A percentile compares a stretch with the other conserved stretches of the same genome.
phyloP scores from a whole-genome alignment of 2,888 invertebrate genomes.

The Scelioninae gen. 1 region DNA sequence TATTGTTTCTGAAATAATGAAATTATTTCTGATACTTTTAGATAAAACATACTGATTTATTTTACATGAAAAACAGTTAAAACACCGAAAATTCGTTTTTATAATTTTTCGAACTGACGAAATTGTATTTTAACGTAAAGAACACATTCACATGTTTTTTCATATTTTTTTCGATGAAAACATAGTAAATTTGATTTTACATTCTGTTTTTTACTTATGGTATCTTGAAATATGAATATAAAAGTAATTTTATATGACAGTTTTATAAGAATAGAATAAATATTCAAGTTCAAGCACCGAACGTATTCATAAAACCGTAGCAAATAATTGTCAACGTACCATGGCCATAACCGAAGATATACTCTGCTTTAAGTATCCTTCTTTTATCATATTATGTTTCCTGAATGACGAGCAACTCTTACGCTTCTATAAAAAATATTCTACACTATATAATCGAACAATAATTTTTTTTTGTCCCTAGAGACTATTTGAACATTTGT shows the following conservation, averaged over 20 bases:
- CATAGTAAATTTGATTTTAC: no score
- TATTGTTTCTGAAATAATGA: no score
- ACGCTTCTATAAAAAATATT: slow-evolving; percentile 29
- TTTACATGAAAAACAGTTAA: no score
- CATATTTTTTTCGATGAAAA: no score
- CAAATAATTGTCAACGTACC: slow-evolving; percentile 58
- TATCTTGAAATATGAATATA: not conserved
- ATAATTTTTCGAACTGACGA: no score
- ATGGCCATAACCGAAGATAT: slow-evolving; percentile 48
- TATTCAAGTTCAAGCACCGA: slow-evolving; percentile 52
- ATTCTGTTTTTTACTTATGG: no score
- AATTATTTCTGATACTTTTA: no score
- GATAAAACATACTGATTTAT: no score
- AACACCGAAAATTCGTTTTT: no score
- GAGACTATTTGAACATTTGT: not conserved
- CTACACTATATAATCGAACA: slow-evolving; percentile 18
- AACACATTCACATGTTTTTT: no score
- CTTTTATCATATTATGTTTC: slow-evolving; percentile 21
- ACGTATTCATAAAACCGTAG: slow-evolving; percentile 53
- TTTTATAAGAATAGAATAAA: slow-evolving; percentile 9
- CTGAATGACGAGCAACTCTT: slow-evolving; percentile 43
- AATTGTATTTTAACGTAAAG: no score
- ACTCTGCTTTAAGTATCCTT: slow-evolving; percentile 18
- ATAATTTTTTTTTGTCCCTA: not conserved
- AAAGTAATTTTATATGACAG: not conserved